Evolutionary conservation across 2,888 invertebrate genomes (phyloP), one percentile per base, ranked within the genome.

Genomic region (Acanthacorydalis orientalis): DNA sequence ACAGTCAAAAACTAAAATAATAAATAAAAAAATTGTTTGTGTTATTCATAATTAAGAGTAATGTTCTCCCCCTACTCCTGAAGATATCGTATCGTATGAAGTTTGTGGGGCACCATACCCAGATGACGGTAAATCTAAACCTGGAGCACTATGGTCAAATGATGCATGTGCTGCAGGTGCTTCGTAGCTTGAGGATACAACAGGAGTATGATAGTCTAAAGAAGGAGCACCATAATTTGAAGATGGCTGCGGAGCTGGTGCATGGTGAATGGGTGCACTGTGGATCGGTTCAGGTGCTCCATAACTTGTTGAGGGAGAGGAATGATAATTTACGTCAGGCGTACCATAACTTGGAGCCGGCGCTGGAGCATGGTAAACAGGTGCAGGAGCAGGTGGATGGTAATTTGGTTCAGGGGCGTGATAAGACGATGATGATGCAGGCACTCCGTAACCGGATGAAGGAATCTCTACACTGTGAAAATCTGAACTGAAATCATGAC

Each of bases 351-450:
- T 43, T 9, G 33, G 37, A 7, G 50, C 50, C 12, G 50, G 53
- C 31, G 47, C 39, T 39, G 53, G 42, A 43, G 48, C 38, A 8
- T 50, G 48, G 43, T 55, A 54, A 33, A 46, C 50, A 8, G 43
- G 16, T 8, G 53, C 40, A 1, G 53, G 54, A 4, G 53, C 46
- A 31, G 52, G 43, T 14, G 11, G 14, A 14, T 6, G 23, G 48
- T 55, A 57, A 32, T 43, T 47, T 4, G 50, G 43, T 32, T 53
- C 51, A 15, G 59, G 57, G 11, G 53, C 46, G 31, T 55, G 53
- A 47, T 56, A 56, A 34, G 43, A 51, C 2, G 47, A 46, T 8
- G 54, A 51, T 37, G 54, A 47, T 45, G 23, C 23, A 23, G 51
- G 49, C 6, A 43, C 16, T 16, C 23, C 11, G 50, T 46, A 37